A percentile compares a stretch with the other conserved stretches of the same genome.
Evolutionary conservation across 2,888 invertebrate genomes (phyloP).

Genomic region (Tipula lateralis): DNA sequence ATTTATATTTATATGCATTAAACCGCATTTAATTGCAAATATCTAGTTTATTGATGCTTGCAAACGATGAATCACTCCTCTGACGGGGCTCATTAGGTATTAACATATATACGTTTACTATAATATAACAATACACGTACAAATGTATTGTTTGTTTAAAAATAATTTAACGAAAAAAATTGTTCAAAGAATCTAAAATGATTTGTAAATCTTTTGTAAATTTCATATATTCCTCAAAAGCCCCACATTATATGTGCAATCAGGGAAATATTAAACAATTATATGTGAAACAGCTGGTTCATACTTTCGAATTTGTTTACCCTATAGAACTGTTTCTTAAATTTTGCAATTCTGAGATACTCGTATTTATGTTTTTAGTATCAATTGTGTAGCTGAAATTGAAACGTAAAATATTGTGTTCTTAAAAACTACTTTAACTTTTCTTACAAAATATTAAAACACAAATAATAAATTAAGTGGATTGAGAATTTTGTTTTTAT

Average conservation of each 20-base stretch:
- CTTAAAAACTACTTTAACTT: neutral
- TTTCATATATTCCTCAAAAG: neutral
- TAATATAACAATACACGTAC: too few species aligned
- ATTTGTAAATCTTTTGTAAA: neutral
- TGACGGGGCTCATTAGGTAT: too few species aligned
- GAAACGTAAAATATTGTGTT: conserved; percentile 11
- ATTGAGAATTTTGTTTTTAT: neutral
- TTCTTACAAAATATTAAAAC: neutral
- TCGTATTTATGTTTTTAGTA: neutral
- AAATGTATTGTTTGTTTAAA: neutral
- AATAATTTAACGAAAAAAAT: neutral
- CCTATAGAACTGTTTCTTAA: neutral
- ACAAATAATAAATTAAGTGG: neutral
- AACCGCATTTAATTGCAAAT: neutral
- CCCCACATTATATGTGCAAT: neutral
- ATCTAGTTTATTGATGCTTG: neutral
- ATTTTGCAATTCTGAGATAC: conserved; percentile 6
- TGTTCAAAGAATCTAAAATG: neutral
- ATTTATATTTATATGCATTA: too few species aligned
- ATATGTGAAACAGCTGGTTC: neutral
- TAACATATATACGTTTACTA: neutral
- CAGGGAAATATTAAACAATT: neutral
- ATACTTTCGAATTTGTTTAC: neutral
- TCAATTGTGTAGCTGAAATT: neutral
- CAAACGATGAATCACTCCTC: neutral